phyloP scores from a whole-genome alignment of 2,113 vertebrate genomes.

The Xenus cinereus region DNA sequence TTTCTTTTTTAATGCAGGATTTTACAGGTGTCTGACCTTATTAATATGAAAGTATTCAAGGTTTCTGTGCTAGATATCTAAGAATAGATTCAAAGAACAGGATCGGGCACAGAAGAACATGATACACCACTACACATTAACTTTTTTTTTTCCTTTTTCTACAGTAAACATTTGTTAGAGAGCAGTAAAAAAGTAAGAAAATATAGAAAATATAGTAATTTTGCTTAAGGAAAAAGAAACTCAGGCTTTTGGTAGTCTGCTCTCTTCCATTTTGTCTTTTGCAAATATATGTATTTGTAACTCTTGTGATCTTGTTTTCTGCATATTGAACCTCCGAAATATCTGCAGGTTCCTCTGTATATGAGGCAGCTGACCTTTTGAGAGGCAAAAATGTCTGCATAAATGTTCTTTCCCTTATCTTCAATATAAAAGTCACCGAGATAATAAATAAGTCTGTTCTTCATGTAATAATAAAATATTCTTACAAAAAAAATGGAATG shows the following conservation, averaged over 20 bases:
- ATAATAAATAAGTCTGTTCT: not conserved
- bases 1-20: not conserved
- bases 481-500: not conserved
- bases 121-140: not conserved
- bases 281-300: not conserved
- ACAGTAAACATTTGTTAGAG: not conserved
- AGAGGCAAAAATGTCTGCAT: not conserved
- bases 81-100: not conserved
- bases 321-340: not conserved
- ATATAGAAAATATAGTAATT: not conserved
- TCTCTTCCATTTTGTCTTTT: not conserved
- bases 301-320: not conserved
- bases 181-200: not conserved
- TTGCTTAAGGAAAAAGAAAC: not conserved
- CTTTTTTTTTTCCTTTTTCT: not conserved
- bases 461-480: not conserved
- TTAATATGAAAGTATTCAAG: not conserved
- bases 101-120: not conserved
- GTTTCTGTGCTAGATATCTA: not conserved
- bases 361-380: conserved; percentile 1
- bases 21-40: not conserved
- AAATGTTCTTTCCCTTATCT: not conserved
- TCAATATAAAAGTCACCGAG: not conserved
- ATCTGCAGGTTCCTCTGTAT: not conserved
- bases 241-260: not conserved